Conservation (phyloP, 2,113 vertebrate species). For the Perca flavescens region DNA sequence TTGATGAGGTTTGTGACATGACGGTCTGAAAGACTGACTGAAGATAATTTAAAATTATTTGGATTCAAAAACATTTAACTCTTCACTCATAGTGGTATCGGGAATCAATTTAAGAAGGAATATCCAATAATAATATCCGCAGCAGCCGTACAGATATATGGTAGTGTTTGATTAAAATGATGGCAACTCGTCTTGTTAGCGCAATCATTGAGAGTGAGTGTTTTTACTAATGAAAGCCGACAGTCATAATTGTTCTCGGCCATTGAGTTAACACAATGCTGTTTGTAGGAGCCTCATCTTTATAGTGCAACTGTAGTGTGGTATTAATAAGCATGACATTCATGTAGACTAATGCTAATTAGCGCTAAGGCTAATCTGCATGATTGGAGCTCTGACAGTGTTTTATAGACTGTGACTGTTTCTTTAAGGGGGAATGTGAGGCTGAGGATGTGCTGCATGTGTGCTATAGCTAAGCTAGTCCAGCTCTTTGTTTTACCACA, state of each 20-base stretch:
- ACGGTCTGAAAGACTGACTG: background rate
- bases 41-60: constrained; percentile 26
- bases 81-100: background rate
- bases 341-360: constrained; percentile 56
- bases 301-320: constrained; percentile 9
- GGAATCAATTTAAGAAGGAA: background rate
- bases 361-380: constrained; percentile 12
- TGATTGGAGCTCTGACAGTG: constrained; percentile 10
- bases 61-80: constrained; percentile 11
- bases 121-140: constrained; percentile 4
- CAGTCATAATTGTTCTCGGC: constrained; percentile 42
- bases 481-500: constrained; percentile 1
- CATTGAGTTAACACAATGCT: constrained; percentile 33
- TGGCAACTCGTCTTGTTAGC: constrained; percentile 11
- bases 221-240: constrained; percentile 46
- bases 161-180: constrained; percentile 24
- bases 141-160: background rate
- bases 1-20: constrained; percentile 48
- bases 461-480: background rate
- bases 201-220: constrained; percentile 24
- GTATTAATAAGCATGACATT: constrained; percentile 40
- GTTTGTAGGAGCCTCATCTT: constrained; percentile 38
- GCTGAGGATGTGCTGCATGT: constrained; percentile 4
- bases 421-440: constrained; percentile 12
- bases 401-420: constrained; percentile 23